A percentile compares a stretch with the other conserved stretches of the same genome.
phyloP scores from a whole-genome alignment of 2,797 vertebrate genomes.

The Neopelma chrysocephalum region DNA sequence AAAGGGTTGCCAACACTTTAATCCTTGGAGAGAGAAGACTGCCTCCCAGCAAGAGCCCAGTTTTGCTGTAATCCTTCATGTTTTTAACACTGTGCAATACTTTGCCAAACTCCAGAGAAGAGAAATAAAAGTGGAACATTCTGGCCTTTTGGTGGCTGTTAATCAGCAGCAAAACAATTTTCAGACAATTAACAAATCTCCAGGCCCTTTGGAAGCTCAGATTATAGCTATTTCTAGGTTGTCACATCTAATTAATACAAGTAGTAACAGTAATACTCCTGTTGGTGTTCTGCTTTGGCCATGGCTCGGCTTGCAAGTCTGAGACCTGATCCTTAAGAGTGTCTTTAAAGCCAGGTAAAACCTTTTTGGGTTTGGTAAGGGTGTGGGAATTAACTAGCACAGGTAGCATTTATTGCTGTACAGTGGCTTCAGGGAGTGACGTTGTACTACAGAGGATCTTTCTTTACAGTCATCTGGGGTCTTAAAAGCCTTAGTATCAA shows the following conservation, averaged over 20 bases:
- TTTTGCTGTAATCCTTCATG: background rate
- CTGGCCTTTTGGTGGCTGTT: background rate
- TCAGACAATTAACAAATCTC: conserved; percentile 4
- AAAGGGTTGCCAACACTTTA: background rate
- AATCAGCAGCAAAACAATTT: background rate
- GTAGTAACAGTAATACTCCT: background rate
- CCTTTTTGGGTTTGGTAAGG: background rate
- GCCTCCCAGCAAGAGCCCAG: background rate
- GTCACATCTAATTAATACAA: background rate
- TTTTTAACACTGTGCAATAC: background rate
- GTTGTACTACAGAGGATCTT: background rate
- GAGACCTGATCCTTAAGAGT: background rate
- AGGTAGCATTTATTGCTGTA: background rate
- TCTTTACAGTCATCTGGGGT: background rate
- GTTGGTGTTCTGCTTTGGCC: background rate
- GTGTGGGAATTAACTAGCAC: background rate
- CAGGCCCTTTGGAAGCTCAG: background rate
- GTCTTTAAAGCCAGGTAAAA: background rate
- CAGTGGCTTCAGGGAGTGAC: background rate
- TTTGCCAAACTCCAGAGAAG: background rate
- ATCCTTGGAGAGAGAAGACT: background rate
- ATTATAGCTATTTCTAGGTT: background rate
- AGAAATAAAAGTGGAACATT: conserved; percentile 19
- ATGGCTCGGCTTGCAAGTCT: background rate
- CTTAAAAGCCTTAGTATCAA: background rate